These are phyloP conservation scores for Erpobdella octoculata DNA, from an alignment of 2,888 invertebrate genomes.

Conservation along the genomic window DNA sequence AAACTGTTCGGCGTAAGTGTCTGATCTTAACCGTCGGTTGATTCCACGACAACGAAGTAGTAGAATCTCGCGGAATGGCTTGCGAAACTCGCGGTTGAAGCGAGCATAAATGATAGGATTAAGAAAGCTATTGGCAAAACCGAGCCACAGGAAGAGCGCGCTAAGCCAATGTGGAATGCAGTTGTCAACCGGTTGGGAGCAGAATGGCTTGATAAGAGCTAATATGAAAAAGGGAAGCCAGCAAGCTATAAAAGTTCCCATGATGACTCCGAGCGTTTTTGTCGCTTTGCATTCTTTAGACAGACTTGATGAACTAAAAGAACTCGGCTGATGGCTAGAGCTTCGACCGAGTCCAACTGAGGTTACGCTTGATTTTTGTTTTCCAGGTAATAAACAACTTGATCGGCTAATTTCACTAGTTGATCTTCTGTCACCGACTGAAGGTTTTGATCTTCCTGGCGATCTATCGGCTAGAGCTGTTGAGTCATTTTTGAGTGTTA, in stretches of 20 bases:
- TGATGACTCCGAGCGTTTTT: slow-evolving; percentile 86
- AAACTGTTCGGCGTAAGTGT: slow-evolving; percentile 51
- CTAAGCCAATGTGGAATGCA: slow-evolving; percentile 44
- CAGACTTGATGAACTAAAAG: slow-evolving; percentile 3
- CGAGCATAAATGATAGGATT: slow-evolving; percentile 95
- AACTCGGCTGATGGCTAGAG: background rate
- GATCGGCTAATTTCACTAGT: background rate
- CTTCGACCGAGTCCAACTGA: background rate
- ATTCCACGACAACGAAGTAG: slow-evolving; percentile 57
- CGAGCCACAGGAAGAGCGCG: slow-evolving; percentile 54
- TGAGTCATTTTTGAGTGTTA: background rate
- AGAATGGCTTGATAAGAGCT: slow-evolving; percentile 63
- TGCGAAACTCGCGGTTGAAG: slow-evolving; percentile 85
- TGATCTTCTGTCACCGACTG: background rate
- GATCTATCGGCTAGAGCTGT: background rate
- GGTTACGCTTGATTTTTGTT: background rate
- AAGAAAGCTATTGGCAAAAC: slow-evolving; percentile 85
- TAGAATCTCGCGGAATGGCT: slow-evolving; percentile 87
- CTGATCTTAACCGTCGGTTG: slow-evolving; percentile 48
- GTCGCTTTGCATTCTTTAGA: slow-evolving; percentile 75
- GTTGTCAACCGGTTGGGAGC: slow-evolving; percentile 33
- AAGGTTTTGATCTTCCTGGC: background rate
- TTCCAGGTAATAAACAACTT: background rate
- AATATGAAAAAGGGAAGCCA: slow-evolving; percentile 93
- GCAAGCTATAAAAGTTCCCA: slow-evolving; percentile 86